Evolutionary conservation across 64 coral and sea anemone species (phyloP), one percentile per base, ranked within the genome.

Genomic region (Pocillopora verrucosa): DNA sequence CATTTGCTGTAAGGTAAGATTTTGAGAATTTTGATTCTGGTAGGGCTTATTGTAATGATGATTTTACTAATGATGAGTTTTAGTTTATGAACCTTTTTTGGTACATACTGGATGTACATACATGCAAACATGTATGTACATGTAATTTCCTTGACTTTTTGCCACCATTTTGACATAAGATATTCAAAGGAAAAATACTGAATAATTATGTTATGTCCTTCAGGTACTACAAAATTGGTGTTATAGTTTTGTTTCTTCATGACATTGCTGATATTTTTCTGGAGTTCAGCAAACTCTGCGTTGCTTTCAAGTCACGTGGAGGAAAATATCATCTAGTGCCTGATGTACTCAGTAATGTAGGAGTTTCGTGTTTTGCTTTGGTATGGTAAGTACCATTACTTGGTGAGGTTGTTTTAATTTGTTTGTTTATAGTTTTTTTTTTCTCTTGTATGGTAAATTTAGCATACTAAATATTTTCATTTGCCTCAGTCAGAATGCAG

Each of bases 181-280:
- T 51, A 51, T 51, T 51, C 7, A 51, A 51, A 51, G 41, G 41
- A 51, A 51, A 51, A 51, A 51, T 51, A 51, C 41, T 51, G 3
- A 51, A 51, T 26, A 13, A 5, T 41, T 77, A 74, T 56, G 15
- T 20, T 45, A 10, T 82, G 17, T 24, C 67, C 4, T 86, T 3
- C 69, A 99, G 96, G 57, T 99, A 95, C 79, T 88, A 99, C 61
- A 95, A 56, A 83, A 90, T 99, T 91, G 96, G 96, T 74, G 25
- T 95, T 11, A 30, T 99, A 13, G 96, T 99, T 34, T 22, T 99
- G 26, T 99, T 93, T 91, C 89, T 99, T 56, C 96, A 99, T 89
- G 96, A 99, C 38, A 76, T 99, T 30, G 76, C 84, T 88, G 96
- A 99, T 58, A 78, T 99, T 51, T 93, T 99, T 45, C 86, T 99